A percentile compares a stretch with the other conserved stretches of the same genome.
Conservation (phyloP, 1,140 invertebrate genomes). For the Eciton burchellii region DNA sequence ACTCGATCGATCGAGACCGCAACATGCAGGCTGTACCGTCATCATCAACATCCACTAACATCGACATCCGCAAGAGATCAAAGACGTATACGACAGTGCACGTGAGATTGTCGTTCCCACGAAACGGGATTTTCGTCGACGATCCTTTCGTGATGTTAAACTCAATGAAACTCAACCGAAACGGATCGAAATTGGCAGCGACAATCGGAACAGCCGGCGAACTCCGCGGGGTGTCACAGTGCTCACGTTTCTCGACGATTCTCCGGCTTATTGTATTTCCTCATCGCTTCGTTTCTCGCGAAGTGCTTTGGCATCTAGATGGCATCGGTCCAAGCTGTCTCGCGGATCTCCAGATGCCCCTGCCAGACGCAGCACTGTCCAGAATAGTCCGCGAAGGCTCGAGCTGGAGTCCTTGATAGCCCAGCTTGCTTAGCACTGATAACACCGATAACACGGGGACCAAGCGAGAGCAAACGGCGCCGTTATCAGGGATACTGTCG, state of each 20-base stretch:
- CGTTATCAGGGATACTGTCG: neutral
- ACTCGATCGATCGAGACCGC: too few species aligned
- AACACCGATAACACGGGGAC: conserved; percentile 36
- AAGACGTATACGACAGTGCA: too few species aligned
- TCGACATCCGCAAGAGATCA: too few species aligned
- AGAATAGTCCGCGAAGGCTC: conserved; percentile 32
- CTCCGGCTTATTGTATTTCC: conserved; percentile 52
- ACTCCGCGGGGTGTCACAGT: conserved; percentile 17
- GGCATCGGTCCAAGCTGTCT: conserved; percentile 74
- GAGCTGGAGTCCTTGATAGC: conserved; percentile 21
- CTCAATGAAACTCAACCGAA: neutral
- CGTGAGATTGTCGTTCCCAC: too few species aligned
- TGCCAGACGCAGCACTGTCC: conserved; percentile 56
- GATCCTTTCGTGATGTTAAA: too few species aligned
- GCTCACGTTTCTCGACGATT: conserved; percentile 43
- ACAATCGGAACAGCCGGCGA: conserved; percentile 31
- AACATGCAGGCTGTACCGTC: too few species aligned
- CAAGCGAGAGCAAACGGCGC: conserved; percentile 2
- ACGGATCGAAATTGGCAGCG: conserved; percentile 7
- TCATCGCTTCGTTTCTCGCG: conserved; percentile 46
- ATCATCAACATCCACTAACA: too few species aligned
- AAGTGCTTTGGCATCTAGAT: conserved; percentile 70
- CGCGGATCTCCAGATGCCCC: conserved; percentile 56
- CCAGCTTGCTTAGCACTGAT: conserved; percentile 47
- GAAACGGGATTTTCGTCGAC: too few species aligned